Conservation (phyloP, 2,113 vertebrate genomes). For the Pluvialis apricaria region DNA sequence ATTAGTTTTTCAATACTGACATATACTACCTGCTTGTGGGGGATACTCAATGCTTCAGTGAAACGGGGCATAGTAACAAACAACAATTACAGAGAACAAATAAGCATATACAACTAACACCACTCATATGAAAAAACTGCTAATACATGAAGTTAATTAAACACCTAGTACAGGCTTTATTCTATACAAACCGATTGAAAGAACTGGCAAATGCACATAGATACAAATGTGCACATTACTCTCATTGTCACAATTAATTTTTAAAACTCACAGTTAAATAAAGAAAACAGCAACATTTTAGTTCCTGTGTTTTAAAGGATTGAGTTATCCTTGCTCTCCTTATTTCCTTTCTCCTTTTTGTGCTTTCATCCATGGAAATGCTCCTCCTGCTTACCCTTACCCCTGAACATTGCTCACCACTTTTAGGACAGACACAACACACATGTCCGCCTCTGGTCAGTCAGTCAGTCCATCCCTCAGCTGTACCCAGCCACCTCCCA, state of each 20-base stretch:
- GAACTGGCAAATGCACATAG: accelerated
- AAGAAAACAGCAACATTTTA: not conserved
- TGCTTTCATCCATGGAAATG: accelerated
- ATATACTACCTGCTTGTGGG: accelerated
- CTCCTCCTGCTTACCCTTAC: accelerated
- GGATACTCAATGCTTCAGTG: not conserved
- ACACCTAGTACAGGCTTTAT: accelerated
- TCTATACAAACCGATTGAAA: accelerated
- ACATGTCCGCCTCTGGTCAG: accelerated
- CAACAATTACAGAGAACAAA: not conserved
- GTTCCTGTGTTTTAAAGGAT: not conserved
- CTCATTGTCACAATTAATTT: accelerated
- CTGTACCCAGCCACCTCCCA: accelerated
- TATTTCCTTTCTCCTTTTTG: too few species aligned
- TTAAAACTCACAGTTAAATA: too few species aligned
- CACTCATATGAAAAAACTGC: not conserved
- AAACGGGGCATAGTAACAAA: accelerated
- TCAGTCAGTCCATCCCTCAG: accelerated
- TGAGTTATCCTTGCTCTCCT: not conserved
- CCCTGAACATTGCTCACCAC: accelerated
- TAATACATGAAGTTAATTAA: not conserved
- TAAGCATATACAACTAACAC: not conserved
- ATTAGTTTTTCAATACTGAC: accelerated
- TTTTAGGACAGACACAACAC: accelerated
- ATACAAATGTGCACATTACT: accelerated